Evolutionary conservation across 1,140 invertebrate species (phyloP), one percentile per base, ranked within the genome.

Genomic region (Procambarus virginalis): DNA sequence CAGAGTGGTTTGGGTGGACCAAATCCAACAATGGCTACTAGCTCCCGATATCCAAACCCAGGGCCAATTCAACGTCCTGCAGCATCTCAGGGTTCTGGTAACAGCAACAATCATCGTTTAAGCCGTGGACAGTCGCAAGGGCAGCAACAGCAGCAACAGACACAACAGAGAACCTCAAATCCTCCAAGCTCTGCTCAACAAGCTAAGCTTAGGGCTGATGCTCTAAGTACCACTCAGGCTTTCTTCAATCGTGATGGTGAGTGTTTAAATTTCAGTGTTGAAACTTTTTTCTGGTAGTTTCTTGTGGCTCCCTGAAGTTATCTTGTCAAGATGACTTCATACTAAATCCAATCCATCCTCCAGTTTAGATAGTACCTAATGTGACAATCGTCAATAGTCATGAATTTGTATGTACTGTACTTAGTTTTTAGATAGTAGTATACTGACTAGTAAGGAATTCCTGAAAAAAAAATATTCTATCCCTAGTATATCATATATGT

Each of bases 201-300:
- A 86, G 93, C 93, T 51, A 93, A 93, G 73, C 89, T 93, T 46
- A 90, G 93, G 77, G 92, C 92, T 20, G 93, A 93, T 91, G 93
- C 93, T 76, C 90, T 93, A 46, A 93, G 92, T 80, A 92, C 91
- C 75, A 93, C 93, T 6, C 93, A 93, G 86, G 93, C 91, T 84
- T 93, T 93, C 91, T 93, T 93, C 86, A 91, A 82, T 55, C 78
- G 92, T 75, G 91, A 92, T 87, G 92, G 92, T 92, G 46, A 89
- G 89, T 81, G 12, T 20, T 64, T n/a, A 76, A 12, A 3, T 45
- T 12, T 34, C 68, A 6, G 17, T 70, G 20, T 68, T n/a, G 34
- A n/a, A 5, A 70, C 20, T 0, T n/a, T 70, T 34, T 3, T 3
- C 17, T 17, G 20, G 68, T n/a, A 10, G 20, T 22, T n/a, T 70